A percentile compares a stretch with the other conserved stretches of the same genome.
Evolutionary conservation across 2,113 vertebrate species (phyloP).

Genomic region (Ammodytes marinus): DNA sequence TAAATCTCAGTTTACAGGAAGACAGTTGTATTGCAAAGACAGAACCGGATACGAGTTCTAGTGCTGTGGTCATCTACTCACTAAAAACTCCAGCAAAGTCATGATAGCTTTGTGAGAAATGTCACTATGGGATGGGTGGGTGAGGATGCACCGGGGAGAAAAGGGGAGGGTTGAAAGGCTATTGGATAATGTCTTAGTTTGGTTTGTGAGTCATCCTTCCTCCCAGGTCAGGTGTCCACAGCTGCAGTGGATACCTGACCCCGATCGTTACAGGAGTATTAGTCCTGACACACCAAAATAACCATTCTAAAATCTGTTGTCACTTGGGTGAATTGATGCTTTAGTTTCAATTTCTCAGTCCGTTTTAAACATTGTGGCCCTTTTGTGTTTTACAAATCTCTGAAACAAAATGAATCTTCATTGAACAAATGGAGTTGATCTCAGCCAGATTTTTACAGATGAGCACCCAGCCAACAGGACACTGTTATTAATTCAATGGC

Average conservation of each 20-base stretch:
- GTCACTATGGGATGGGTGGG: conserved; percentile 57
- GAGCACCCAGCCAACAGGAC: not conserved
- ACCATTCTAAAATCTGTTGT: not conserved
- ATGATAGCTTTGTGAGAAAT: conserved; percentile 57
- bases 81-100: conserved; percentile 70
- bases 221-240: conserved; percentile 4
- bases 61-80: conserved; percentile 73
- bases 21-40: conserved; percentile 87
- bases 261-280: not conserved
- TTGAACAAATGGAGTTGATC: not conserved
- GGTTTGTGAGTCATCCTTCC: conserved; percentile 12
- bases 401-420: not conserved
- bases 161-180: not conserved
- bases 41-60: conserved; percentile 74
- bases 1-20: conserved; percentile 85
- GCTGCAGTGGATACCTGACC: not conserved
- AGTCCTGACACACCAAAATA: not conserved
- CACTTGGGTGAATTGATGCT: not conserved
- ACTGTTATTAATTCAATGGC: not conserved
- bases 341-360: not conserved
- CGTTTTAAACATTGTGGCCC: not conserved
- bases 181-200: not conserved
- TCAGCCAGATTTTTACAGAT: not conserved
- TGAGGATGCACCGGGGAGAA: conserved; percentile 18
- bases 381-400: not conserved